Percentiles rank a stretch among this genome's conserved stretches.
phyloP scores from a whole-genome alignment of 2,113 vertebrate species.

The Helogale parvula region DNA sequence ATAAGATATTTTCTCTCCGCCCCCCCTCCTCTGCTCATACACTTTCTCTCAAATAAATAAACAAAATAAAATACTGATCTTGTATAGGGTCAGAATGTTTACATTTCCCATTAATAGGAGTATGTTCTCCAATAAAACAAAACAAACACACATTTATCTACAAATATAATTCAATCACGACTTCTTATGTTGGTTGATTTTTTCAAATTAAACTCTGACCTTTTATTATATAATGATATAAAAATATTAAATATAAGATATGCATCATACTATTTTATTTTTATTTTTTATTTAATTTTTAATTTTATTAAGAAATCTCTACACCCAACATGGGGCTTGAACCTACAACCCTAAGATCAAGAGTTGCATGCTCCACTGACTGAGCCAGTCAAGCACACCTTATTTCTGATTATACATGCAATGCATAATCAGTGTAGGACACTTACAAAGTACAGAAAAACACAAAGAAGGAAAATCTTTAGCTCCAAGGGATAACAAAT shows the following conservation, averaged over 20 bases:
- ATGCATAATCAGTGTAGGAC: background rate
- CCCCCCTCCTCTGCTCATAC: no score
- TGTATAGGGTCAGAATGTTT: slow-evolving; percentile 35
- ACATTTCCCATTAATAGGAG: background rate
- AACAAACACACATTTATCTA: background rate
- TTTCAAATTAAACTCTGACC: background rate
- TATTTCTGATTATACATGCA: slow-evolving; percentile 14
- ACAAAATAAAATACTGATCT: background rate
- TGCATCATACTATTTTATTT: background rate
- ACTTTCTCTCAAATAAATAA: no score
- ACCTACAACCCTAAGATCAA: background rate
- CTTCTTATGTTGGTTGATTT: background rate
- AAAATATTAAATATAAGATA: slow-evolving; percentile 14
- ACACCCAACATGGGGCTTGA: background rate
- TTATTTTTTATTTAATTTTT: no score
- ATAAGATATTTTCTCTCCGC: no score
- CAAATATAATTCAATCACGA: background rate
- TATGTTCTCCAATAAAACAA: background rate
- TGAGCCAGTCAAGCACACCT: background rate
- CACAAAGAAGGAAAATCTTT: background rate
- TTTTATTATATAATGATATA: background rate
- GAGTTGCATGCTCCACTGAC: background rate
- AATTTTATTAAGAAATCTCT: background rate
- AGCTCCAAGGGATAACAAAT: slow-evolving; percentile 4
- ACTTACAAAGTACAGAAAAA: slow-evolving; percentile 38